Evolutionary conservation across 92 coral and sea anemone genomes (phyloP).

Genomic region (Porites divaricata): DNA sequence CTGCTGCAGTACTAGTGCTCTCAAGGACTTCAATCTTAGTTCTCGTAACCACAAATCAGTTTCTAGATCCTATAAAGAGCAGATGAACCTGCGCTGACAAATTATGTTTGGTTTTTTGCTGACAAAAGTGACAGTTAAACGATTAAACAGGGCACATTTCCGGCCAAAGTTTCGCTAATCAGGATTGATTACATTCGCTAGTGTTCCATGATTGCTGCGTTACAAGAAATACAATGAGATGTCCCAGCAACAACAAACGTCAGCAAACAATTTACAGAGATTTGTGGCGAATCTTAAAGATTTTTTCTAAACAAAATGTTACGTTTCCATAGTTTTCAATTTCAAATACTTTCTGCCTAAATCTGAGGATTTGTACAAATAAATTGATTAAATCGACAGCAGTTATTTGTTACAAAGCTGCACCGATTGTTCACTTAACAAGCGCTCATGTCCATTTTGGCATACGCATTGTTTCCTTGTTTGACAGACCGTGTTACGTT

Average conservation of each 20-base stretch:
- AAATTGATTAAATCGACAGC: neutral
- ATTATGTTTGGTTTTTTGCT: conserved; percentile 26
- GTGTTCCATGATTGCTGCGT: conserved; percentile 11
- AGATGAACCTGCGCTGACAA: conserved; percentile 20
- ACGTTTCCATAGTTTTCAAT: conserved; percentile 3
- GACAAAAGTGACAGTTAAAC: conserved; percentile 20
- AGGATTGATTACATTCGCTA: neutral
- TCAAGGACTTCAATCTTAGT: no score
- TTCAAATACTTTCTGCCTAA: neutral
- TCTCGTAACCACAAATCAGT: neutral
- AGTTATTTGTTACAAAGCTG: neutral
- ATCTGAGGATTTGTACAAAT: neutral
- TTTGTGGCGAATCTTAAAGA: neutral
- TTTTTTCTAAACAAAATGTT: conserved; percentile 4
- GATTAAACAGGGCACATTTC: conserved; percentile 23
- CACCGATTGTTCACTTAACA: neutral
- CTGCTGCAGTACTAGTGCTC: neutral
- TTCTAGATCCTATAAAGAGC: neutral
- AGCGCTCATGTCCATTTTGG: neutral
- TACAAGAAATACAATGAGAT: conserved; percentile 20
- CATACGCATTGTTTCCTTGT: neutral
- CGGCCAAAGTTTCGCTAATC: conserved; percentile 14
- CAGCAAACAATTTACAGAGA: conserved; percentile 15
- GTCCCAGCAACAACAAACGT: conserved; percentile 12
- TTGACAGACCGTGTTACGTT: neutral